Percentiles rank a stretch among this genome's conserved stretches.
phyloP scores from a whole-genome alignment of 35 echinoderm and acorn worm genomes.

The Hemicentrotus pulcherrimus region DNA sequence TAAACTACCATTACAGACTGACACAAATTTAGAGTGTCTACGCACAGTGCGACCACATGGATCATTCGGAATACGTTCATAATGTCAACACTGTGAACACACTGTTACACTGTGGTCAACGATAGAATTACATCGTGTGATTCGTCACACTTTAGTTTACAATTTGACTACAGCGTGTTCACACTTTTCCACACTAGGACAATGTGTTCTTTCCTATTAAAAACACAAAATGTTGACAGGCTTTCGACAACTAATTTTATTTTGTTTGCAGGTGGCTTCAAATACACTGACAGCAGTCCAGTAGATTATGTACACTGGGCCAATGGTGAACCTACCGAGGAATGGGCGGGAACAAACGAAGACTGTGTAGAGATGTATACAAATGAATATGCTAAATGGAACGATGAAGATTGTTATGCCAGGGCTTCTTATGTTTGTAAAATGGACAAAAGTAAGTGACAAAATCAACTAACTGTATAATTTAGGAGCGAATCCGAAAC shows the following conservation, averaged over 20 bases:
- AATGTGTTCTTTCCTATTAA: too few relatives aligned
- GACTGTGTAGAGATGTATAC: constrained; percentile 86
- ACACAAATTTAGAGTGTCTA: neutral
- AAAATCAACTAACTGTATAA: too few relatives aligned
- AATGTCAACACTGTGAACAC: too few relatives aligned
- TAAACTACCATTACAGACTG: too few relatives aligned
- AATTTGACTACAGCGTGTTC: neutral
- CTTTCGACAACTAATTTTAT: neutral
- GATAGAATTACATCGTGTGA: too few relatives aligned
- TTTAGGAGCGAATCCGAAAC: too few relatives aligned
- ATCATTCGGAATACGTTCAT: neutral
- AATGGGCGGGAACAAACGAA: constrained; percentile 49
- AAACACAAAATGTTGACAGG: too few relatives aligned
- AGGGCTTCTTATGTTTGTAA: constrained; percentile 77
- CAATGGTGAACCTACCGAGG: constrained; percentile 71
- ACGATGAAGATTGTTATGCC: constrained; percentile 76
- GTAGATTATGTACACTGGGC: constrained; percentile 84
- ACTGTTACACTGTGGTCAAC: too few relatives aligned
- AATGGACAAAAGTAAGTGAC: constrained; percentile 59
- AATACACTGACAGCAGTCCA: constrained; percentile 75
- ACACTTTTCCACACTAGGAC: neutral
- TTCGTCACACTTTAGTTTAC: too few relatives aligned
- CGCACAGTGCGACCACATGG: neutral
- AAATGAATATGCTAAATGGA: constrained; percentile 76
- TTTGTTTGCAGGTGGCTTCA: constrained; percentile 69